These are phyloP conservation scores for Mythimna vitellina DNA, from an alignment of 2,888 invertebrate species.

Conservation along the genomic window DNA sequence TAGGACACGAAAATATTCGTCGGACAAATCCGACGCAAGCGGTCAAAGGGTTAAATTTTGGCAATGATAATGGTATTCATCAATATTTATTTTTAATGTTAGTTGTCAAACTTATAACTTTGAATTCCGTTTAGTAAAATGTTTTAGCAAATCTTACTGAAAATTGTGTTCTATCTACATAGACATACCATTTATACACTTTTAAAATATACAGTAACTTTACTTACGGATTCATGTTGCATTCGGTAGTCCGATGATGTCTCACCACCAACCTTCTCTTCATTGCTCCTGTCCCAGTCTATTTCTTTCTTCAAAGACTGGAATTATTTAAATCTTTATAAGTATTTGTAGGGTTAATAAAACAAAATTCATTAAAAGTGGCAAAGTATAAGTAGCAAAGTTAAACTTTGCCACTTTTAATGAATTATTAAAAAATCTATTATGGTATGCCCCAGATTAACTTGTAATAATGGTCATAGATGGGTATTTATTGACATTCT, in stretches of 20 bases:
- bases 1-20: too few species aligned
- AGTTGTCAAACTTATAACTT: neutral
- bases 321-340: conserved; percentile 72
- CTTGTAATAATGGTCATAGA: too few species aligned
- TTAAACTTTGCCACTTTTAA: too few species aligned
- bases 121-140: neutral
- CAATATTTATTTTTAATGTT: too few species aligned
- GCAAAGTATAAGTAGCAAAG: too few species aligned
- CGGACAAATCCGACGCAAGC: too few species aligned
- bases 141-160: neutral
- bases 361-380: too few species aligned
- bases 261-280: conserved; percentile 95
- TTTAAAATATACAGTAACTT: conserved; percentile 13
- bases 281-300: conserved; percentile 95
- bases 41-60: too few species aligned
- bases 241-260: conserved; percentile 95
- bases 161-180: conserved; percentile 47
- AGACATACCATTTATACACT: conserved; percentile 41
- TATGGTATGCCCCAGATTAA: too few species aligned
- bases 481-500: too few species aligned
- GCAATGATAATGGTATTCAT: too few species aligned
- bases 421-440: too few species aligned
- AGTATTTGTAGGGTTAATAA: neutral
- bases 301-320: conserved; percentile 97
- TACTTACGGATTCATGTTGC: conserved; percentile 96